Percentiles rank a stretch among this genome's conserved stretches.
These are phyloP conservation scores for Brachionus rotundiformis DNA, from an alignment of 1,140 invertebrate species.

Conservation along the genomic window DNA sequence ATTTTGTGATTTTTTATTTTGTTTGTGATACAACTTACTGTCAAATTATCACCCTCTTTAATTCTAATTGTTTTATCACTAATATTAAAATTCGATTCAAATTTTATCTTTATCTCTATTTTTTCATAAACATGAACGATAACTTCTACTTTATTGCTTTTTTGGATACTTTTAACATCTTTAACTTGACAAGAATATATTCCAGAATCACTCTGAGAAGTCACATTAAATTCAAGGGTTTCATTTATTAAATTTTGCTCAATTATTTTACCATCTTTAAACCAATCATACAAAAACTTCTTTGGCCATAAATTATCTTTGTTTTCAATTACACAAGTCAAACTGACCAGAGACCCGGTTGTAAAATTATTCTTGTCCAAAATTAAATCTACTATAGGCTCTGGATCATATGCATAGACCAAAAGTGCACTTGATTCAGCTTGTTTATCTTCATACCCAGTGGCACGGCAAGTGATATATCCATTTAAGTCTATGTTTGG, in stretches of 20 bases:
- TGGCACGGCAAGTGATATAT: conserved; percentile 4
- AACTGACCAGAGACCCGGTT: not conserved
- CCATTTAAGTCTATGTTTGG: not conserved
- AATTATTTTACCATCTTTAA: conserved; percentile 1
- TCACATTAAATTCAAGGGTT: not conserved
- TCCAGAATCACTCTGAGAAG: not conserved
- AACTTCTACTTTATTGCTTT: conserved; percentile 1
- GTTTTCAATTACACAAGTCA: not conserved
- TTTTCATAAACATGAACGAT: not conserved
- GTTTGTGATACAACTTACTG: not conserved
- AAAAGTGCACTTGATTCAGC: not conserved
- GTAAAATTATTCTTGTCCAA: not conserved
- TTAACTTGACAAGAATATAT: conserved; percentile 17
- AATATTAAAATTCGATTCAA: not conserved
- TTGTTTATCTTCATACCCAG: not conserved
- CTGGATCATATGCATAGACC: not conserved
- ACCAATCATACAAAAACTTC: conserved; percentile 10
- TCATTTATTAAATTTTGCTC: not conserved
- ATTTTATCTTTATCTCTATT: conserved; percentile 16
- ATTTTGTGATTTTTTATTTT: not conserved
- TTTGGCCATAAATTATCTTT: not conserved
- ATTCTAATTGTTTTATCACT: not conserved
- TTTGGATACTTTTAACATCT: not conserved
- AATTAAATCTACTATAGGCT: not conserved
- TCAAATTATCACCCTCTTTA: not conserved